Evolutionary conservation across 2,113 vertebrate species (phyloP), one percentile per base, ranked within the genome.

Genomic region (Saimiri boliviensis): DNA sequence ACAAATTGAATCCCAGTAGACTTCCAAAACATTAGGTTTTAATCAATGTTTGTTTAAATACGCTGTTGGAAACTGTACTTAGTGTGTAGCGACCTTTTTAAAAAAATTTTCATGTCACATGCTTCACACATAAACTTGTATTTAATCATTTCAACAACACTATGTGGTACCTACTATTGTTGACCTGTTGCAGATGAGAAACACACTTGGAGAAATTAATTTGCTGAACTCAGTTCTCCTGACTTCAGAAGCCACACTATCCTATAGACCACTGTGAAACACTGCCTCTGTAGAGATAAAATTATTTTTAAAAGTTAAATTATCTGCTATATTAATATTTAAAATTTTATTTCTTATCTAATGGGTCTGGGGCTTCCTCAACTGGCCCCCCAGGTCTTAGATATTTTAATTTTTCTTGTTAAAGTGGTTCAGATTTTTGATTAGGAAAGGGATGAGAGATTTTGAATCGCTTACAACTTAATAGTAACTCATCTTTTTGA

Each of bases 401-500:
- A 14, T 79, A 56, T 68, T 45, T 80, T 52, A 58, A 42, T 49
- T 95, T 96, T 83, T 92, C 58, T 45, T 37, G 14, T 92, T 60
- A 40, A 76, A 85, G 56, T 85, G 42, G 17, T 81, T 92, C 35
- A 83, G 20, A 52, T 63, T 60, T 88, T 87, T 88, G 40, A 76
- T 20, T 47, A 66, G 21, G 37, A 35, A 95, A 66, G 58, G 63
- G 25, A 0, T 71, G 86, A 91, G 37, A 85, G 35, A 58, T 79
- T 10, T 68, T 86, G 56, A 71, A 12, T 86, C 10, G 56, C 10
- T 79, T 82, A 80, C 10, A 84, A 60, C 2, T 80, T 94, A n/a
- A 87, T 10, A 87, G n/a, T 47, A 95, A 76, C 42, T 63, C 17
- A 56, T 92, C 35, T 30, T 89, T 95, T 95, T 77, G 32, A 74